Percentiles rank a stretch among this genome's conserved stretches.
phyloP scores from a whole-genome alignment of 1,140 invertebrate species.

The Mesaphorura yosii region DNA sequence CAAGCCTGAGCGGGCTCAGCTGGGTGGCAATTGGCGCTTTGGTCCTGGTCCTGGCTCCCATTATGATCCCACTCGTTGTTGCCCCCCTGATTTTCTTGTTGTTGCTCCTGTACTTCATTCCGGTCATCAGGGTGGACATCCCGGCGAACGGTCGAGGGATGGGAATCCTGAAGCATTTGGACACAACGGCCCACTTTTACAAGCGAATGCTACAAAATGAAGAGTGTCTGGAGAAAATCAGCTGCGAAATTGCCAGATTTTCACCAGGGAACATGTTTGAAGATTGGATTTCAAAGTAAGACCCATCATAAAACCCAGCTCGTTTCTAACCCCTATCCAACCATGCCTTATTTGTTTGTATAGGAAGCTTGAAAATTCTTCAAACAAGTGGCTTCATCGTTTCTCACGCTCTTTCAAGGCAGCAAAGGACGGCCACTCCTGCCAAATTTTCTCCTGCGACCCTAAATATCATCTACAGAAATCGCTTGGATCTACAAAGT shows the following conservation, averaged over 20 bases:
- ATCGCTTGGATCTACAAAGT: neutral
- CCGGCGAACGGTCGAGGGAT: neutral
- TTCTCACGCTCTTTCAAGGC: conserved; percentile 17
- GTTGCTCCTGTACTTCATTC: conserved; percentile 7
- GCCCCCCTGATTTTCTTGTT: conserved; percentile 7
- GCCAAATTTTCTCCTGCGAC: conserved; percentile 10
- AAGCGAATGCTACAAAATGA: conserved; percentile 14
- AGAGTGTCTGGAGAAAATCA: conserved; percentile 22
- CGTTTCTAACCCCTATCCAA: neutral
- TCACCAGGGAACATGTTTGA: neutral
- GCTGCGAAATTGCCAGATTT: conserved; percentile 15
- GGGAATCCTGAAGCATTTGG: neutral
- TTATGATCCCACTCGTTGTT: conserved; percentile 4
- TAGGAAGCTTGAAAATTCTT: conserved; percentile 12
- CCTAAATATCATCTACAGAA: neutral
- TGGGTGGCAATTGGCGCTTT: conserved; percentile 1
- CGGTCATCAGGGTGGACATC: conserved; percentile 13
- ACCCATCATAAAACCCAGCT: neutral
- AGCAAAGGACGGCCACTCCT: conserved; percentile 7
- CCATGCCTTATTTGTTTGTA: neutral
- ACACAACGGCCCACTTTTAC: conserved; percentile 2
- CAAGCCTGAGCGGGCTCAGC: neutral
- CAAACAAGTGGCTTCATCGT: conserved; percentile 15
- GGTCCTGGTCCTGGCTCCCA: conserved; percentile 9
- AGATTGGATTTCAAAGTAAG: conserved; percentile 10